Percentiles rank a stretch among this genome's conserved stretches.
Evolutionary conservation across 2,113 vertebrate species (phyloP).

Genomic region (Sylvilagus bachmani): DNA sequence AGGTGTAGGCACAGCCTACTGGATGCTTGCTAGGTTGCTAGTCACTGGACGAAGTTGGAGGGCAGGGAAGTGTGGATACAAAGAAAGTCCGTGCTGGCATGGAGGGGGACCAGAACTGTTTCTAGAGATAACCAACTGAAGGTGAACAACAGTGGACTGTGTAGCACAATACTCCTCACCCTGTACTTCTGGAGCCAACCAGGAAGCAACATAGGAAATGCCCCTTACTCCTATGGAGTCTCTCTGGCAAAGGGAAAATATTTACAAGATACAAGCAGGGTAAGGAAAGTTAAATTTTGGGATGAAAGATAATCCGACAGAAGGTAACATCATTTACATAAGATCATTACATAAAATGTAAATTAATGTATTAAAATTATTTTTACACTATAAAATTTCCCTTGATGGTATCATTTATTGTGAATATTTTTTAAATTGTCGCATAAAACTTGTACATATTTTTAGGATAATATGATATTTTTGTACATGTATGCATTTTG

Average conservation of each 20-base stretch:
- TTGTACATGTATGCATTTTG: too few relatives aligned
- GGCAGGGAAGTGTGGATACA: not conserved
- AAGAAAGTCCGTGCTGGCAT: not conserved
- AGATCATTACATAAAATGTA: not conserved
- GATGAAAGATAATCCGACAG: not conserved
- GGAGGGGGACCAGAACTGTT: not conserved
- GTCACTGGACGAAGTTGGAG: not conserved
- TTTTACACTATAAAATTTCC: not conserved
- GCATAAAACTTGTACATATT: too few relatives aligned
- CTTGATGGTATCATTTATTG: not conserved
- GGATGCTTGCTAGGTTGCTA: not conserved
- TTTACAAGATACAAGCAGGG: not conserved
- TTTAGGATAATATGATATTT: too few relatives aligned
- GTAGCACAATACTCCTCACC: accelerated
- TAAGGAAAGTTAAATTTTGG: not conserved
- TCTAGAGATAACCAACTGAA: not conserved
- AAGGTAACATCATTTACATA: not conserved
- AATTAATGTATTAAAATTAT: not conserved
- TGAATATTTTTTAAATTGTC: not conserved
- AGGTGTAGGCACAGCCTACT: not conserved
- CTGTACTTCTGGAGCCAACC: not conserved
- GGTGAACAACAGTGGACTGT: not conserved
- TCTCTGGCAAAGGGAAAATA: not conserved
- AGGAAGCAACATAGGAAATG: not conserved
- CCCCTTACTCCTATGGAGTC: not conserved